phyloP scores from a whole-genome alignment of 2,113 vertebrate species.

The Pelecanoides urinatrix region DNA sequence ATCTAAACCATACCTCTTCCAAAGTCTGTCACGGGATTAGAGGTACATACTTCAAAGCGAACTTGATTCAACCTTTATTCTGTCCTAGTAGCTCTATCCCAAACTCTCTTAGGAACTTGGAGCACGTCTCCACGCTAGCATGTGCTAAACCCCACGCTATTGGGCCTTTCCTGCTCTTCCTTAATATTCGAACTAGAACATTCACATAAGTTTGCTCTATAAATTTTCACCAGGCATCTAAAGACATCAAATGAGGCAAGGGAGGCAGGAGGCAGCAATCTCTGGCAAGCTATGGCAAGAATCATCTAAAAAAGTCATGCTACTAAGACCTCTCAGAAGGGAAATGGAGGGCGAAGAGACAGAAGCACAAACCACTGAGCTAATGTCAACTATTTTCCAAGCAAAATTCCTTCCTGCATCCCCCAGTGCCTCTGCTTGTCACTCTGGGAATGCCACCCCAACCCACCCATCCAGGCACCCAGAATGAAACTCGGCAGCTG shows the following conservation, averaged over 20 bases:
- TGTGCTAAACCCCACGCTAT: neutral
- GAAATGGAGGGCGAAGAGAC: neutral
- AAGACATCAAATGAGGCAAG: neutral
- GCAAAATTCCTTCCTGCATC: neutral
- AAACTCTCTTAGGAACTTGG: neutral
- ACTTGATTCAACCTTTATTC: neutral
- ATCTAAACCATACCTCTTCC: neutral
- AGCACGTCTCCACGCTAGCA: neutral
- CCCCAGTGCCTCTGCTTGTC: neutral
- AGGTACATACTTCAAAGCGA: neutral
- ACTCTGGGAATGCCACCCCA: slow-evolving; percentile 52
- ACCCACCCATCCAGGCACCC: slow-evolving; percentile 45
- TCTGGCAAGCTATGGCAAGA: neutral
- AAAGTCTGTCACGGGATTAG: neutral
- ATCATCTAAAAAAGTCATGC: neutral
- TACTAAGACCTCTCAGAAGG: neutral
- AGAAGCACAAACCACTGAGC: neutral
- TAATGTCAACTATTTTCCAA: neutral
- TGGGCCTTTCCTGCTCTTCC: neutral
- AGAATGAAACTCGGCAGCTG: slow-evolving; percentile 51
- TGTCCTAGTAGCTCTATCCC: neutral
- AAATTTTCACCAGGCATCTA: neutral
- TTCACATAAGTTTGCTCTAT: neutral
- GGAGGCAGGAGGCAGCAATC: neutral
- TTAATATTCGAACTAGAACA: neutral